A percentile compares a stretch with the other conserved stretches of the same genome.
Conservation (phyloP, 2,113 vertebrate genomes). For the Neomonachus schauinslandi region DNA sequence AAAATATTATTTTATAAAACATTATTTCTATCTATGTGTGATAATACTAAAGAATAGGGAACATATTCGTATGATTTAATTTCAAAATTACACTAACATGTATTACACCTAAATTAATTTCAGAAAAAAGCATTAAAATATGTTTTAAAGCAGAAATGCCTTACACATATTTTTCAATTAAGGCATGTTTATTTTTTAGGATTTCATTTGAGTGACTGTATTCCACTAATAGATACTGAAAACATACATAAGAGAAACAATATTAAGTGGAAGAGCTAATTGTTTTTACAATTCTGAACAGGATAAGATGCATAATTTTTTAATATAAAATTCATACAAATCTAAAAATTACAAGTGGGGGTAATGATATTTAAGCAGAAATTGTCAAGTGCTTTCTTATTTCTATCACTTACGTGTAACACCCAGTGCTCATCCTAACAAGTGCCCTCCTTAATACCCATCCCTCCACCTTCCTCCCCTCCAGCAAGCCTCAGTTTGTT, state of each 20-base stretch:
- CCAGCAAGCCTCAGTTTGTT: neutral
- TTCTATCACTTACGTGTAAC: neutral
- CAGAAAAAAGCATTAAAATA: constrained; percentile 8
- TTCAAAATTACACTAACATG: neutral
- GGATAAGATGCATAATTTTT: neutral
- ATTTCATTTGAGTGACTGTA: constrained; percentile 12
- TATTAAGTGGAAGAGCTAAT: neutral
- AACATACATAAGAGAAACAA: neutral
- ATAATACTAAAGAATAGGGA: neutral
- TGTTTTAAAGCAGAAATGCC: neutral
- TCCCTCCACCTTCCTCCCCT: neutral
- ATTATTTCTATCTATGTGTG: neutral
- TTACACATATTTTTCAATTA: neutral
- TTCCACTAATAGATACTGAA: neutral
- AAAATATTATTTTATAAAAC: neutral
- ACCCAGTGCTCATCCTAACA: neutral
- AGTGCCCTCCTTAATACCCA: neutral
- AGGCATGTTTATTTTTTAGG: constrained; percentile 11
- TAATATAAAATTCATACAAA: constrained; percentile 19
- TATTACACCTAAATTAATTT: constrained; percentile 24
- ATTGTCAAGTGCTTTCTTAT: neutral
- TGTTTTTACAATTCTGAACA: constrained; percentile 3
- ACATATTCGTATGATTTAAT: neutral
- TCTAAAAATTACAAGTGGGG: constrained; percentile 30
- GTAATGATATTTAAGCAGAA: constrained; percentile 3